phyloP scores from a whole-genome alignment of 2,888 invertebrate species.

The Ypsolopha scabrella region DNA sequence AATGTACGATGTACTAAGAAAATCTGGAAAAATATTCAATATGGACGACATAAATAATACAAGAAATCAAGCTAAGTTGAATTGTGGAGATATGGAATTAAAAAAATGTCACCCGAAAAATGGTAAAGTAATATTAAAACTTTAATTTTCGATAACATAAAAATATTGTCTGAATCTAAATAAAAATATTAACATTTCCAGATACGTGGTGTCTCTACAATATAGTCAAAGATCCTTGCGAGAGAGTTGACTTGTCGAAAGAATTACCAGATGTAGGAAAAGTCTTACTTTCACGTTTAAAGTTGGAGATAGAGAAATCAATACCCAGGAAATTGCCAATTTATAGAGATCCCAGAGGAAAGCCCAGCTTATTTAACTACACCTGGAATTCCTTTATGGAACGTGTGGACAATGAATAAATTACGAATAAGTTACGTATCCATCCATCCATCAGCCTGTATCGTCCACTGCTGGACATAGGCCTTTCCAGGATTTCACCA shows the following conservation, averaged over 20 bases:
- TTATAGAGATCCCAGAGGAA: slow-evolving; percentile 32
- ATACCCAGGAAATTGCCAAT: slow-evolving; percentile 16
- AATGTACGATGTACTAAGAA: slow-evolving; percentile 25
- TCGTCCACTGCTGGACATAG: too few species aligned
- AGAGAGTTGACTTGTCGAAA: slow-evolving; percentile 32
- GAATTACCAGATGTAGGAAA: slow-evolving; percentile 26
- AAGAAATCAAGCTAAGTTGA: slow-evolving; percentile 31
- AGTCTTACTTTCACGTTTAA: slow-evolving; percentile 21
- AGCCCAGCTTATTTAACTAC: slow-evolving; percentile 36
- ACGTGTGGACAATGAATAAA: too few species aligned
- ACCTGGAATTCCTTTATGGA: slow-evolving; percentile 34
- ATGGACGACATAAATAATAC: slow-evolving; percentile 17
- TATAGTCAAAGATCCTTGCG: slow-evolving; percentile 48
- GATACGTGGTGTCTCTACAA: slow-evolving; percentile 40
- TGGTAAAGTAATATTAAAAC: slow-evolving; percentile 20
- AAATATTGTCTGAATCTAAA: too few species aligned
- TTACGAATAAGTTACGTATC: too few species aligned
- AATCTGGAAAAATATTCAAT: slow-evolving; percentile 23
- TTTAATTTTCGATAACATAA: too few species aligned
- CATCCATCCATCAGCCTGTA: too few species aligned
- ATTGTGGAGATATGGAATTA: slow-evolving; percentile 8
- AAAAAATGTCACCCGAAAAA: slow-evolving; percentile 31
- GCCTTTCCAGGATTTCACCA: too few species aligned
- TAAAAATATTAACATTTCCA: slow-evolving; percentile 16
- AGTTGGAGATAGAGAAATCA: slow-evolving; percentile 24